Evolutionary conservation across 2,797 vertebrate genomes (phyloP).

Genomic region (Macropus fuliginosus): DNA sequence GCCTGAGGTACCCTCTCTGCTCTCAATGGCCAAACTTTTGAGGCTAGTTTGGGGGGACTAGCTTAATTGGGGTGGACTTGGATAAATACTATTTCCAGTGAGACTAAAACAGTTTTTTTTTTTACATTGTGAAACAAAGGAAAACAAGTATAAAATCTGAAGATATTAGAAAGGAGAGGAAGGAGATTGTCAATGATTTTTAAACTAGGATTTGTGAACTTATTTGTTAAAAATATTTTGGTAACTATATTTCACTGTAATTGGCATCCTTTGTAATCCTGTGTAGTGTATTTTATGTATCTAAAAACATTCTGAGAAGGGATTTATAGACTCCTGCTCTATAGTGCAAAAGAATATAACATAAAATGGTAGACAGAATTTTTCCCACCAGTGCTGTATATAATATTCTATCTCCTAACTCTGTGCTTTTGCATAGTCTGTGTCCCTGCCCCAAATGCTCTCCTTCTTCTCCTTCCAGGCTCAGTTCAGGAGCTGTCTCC

Average conservation of each 20-base stretch:
- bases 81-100: conserved; percentile 52
- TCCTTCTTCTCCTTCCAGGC: neutral
- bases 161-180: neutral
- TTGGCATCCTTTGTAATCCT: neutral
- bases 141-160: neutral
- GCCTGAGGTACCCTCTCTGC: conserved; percentile 73
- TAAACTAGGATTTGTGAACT: neutral
- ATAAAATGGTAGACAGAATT: neutral
- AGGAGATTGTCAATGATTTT: neutral
- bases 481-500: neutral
- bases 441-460: neutral
- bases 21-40: conserved; percentile 68
- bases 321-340: neutral
- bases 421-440: neutral
- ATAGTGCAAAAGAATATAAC: neutral
- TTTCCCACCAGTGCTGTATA: neutral
- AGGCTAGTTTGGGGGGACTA: conserved; percentile 56
- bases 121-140: conserved; percentile 5
- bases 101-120: conserved; percentile 30
- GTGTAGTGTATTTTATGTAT: neutral
- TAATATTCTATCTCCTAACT: neutral
- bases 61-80: conserved; percentile 17
- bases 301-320: neutral
- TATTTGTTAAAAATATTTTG: neutral
- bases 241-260: neutral